phyloP scores from a whole-genome alignment of 2,888 invertebrate genomes.

The Zelleria hepariella region DNA sequence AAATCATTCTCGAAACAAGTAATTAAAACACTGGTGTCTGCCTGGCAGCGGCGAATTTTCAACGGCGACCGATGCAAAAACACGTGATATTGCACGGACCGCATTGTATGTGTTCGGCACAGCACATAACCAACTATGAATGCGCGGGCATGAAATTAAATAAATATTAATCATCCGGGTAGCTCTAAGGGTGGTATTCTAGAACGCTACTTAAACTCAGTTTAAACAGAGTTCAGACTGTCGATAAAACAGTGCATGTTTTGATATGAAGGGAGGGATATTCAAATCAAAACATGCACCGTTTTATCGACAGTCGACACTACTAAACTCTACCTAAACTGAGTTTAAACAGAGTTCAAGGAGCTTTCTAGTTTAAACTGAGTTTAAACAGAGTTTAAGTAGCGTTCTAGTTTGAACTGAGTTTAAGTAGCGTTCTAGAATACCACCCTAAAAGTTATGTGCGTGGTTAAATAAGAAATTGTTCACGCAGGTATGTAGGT shows the following conservation, averaged over 20 bases:
- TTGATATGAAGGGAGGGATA: no score
- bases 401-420: no score
- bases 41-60: constrained; percentile 57
- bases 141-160: not conserved
- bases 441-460: no score
- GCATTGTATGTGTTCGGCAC: constrained; percentile 10
- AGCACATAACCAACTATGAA: not conserved
- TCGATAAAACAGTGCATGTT: no score
- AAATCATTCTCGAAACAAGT: constrained; percentile 69
- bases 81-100: constrained; percentile 29
- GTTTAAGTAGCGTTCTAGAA: no score
- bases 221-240: no score
- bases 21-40: constrained; percentile 67
- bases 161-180: not conserved
- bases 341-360: no score
- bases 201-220: not conserved
- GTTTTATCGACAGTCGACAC: no score
- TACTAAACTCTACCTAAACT: no score
- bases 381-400: no score
- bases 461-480: not conserved
- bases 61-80: constrained; percentile 33
- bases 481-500: not conserved
- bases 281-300: no score
- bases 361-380: no score
- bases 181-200: not conserved